Evolutionary conservation across 2,113 vertebrate species (phyloP), one percentile per base, ranked within the genome.

Genomic region (Python bivittatus): DNA sequence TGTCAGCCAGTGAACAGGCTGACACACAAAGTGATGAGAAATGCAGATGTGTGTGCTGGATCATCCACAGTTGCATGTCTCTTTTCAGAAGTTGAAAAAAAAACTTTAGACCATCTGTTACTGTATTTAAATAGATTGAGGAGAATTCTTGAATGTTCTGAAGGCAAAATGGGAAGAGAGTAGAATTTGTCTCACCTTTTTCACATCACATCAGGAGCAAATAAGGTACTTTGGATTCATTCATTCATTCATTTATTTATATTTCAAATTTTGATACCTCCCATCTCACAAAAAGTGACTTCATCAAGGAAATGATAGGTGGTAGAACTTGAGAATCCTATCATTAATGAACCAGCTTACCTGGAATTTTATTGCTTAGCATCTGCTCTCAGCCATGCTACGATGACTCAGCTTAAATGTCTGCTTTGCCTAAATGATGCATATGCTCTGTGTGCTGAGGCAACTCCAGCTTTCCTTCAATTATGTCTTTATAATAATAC

Each of bases 361-460:
- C 95, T 95, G 95, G 96, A 92, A 96, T 95, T 95, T 94, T 93
- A 94, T 95, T 96, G 95, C 72, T 79, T 79, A 42, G 72, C 72
- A 79, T 79, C 72, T 79, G 72, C 96, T 83, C n/a, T 92, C 88
- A 90, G 94, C 91, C 95, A 97, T 97, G 96, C 95, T 95, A 94
- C 94, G 95, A 90, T 96, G 95, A 97, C 95, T 97, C 96, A 96
- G 95, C 94, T 91, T 92, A 97, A 96, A 96, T 96, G 96, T 95
- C 95, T 95, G 94, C 96, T 96, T 97, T 97, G 97, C 95, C 95
- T 96, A 94, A 97, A 92, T 96, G 94, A 97, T 95, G 91, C 94
- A 11, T 91, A 94, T 96, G 96, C 94, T 96, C 94, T 95, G 95
- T 86, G 90, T 97, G 95, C 94, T 92, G 94, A 95, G 94, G 90